These are phyloP conservation scores for Oscheius sp. DNA, from an alignment of 1,140 invertebrate genomes.

Conservation along the genomic window DNA sequence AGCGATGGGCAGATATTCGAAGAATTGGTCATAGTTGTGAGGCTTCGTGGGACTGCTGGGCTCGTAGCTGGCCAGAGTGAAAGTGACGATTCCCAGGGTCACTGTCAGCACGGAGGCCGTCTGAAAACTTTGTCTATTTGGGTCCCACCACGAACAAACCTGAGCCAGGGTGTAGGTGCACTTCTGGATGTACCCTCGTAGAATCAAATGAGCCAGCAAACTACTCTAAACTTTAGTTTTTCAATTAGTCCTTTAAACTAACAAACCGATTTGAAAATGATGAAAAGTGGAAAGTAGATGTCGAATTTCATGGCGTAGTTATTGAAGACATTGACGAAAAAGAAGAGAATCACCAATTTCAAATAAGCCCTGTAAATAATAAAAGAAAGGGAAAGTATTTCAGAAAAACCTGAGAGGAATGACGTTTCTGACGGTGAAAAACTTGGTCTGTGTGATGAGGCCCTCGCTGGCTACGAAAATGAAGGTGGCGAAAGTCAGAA, in stretches of 20 bases:
- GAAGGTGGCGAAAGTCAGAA: conserved; percentile 89
- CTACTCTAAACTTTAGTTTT: conserved; percentile 71
- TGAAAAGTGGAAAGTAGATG: conserved; percentile 93
- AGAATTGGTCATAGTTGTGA: background rate
- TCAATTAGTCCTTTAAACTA: background rate
- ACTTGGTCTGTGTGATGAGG: conserved; percentile 80
- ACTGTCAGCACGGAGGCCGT: conserved; percentile 79
- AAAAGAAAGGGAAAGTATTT: background rate
- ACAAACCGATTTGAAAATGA: conserved; percentile 92
- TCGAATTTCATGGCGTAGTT: conserved; percentile 94
- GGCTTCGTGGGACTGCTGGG: background rate
- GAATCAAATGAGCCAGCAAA: conserved; percentile 92
- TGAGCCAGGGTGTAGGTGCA: conserved; percentile 78
- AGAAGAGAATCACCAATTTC: conserved; percentile 82
- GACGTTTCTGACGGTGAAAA: conserved; percentile 72
- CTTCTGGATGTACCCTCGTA: conserved; percentile 86
- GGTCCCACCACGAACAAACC: conserved; percentile 68
- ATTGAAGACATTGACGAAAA: conserved; percentile 83
- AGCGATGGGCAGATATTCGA: conserved; percentile 7
- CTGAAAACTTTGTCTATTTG: background rate
- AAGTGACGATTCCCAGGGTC: conserved; percentile 81
- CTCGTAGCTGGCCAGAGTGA: conserved; percentile 70
- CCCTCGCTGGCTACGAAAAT: conserved; percentile 82
- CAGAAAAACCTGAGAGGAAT: conserved; percentile 65
- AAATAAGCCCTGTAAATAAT: conserved; percentile 72